Conservation (phyloP, 2,797 vertebrate genomes). For the Eremophila alpestris region DNA sequence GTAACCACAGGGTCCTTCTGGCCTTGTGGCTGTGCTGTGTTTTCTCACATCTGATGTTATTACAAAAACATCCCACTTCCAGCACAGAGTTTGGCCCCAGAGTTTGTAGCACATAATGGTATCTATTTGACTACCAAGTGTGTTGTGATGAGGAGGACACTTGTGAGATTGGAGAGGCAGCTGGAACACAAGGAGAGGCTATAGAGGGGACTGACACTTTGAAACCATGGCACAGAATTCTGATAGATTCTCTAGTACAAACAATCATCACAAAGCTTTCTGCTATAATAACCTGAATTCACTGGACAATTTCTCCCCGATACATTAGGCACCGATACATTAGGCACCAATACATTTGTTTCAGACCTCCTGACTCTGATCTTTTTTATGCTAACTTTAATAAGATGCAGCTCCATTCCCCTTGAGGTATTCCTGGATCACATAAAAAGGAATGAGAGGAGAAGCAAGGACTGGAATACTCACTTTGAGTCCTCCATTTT, state of each 20-base stretch:
- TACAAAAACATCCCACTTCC: background rate
- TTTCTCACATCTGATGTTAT: background rate
- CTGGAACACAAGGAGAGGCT: background rate
- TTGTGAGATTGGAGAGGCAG: background rate
- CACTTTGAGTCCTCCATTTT: background rate
- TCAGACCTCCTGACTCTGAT: background rate
- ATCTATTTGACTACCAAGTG: background rate
- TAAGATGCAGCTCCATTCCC: background rate
- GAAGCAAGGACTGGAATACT: background rate
- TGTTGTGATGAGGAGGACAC: background rate
- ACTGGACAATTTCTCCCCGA: background rate
- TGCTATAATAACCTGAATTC: background rate
- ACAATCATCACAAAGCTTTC: background rate
- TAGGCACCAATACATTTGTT: background rate
- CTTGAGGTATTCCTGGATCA: background rate
- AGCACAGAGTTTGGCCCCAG: background rate
- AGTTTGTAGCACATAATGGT: background rate
- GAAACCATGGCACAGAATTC: background rate
- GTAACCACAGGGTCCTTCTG: background rate
- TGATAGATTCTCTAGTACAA: background rate
- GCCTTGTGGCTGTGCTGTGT: background rate
- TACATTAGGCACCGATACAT: background rate
- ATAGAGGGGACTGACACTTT: background rate
- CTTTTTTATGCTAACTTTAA: background rate
- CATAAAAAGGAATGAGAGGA: slow-evolving; percentile 1